phyloP scores from a whole-genome alignment of 37 sponge, comb jelly and placozoan species.

The Geodia barretti region DNA sequence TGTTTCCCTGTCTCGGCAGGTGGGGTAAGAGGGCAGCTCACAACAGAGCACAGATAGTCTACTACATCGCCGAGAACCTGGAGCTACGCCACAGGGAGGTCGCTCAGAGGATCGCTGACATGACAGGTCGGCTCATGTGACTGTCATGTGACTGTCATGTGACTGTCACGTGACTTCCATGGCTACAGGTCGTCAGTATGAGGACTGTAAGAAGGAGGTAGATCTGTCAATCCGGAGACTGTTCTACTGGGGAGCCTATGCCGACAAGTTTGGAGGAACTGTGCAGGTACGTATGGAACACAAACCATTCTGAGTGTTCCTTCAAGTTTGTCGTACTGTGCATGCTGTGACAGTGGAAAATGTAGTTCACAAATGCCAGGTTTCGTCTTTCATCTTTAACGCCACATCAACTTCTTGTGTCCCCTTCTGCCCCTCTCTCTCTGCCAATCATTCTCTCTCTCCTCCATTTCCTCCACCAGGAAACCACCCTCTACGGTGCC shows the following conservation, averaged over 20 bases:
- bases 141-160: not conserved
- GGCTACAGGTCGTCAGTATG: slow-evolving; percentile 30
- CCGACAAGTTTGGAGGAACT: slow-evolving; percentile 94
- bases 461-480: slow-evolving; percentile 38
- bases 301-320: not conserved
- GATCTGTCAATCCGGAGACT: slow-evolving; percentile 88
- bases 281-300: slow-evolving; percentile 74
- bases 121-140: slow-evolving; percentile 57
- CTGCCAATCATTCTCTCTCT: slow-evolving; percentile 1
- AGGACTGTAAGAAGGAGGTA: slow-evolving; percentile 79
- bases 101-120: slow-evolving; percentile 68
- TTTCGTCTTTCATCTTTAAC: too few relatives aligned
- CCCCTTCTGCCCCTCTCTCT: slow-evolving; percentile 3
- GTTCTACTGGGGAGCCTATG: slow-evolving; percentile 96
- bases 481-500: slow-evolving; percentile 90
- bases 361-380: not conserved
- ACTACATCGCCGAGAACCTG: slow-evolving; percentile 98
- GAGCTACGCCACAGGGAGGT: slow-evolving; percentile 86
- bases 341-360: not conserved
- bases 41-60: slow-evolving; percentile 98
- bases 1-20: slow-evolving; percentile 24
- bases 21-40: slow-evolving; percentile 98
- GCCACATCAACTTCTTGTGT: not conserved
- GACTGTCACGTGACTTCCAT: not conserved
- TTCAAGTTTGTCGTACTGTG: not conserved